Base-by-base conservation (phyloP, 1,140 invertebrate genomes). In the Trichonephila inaurata region DNA sequence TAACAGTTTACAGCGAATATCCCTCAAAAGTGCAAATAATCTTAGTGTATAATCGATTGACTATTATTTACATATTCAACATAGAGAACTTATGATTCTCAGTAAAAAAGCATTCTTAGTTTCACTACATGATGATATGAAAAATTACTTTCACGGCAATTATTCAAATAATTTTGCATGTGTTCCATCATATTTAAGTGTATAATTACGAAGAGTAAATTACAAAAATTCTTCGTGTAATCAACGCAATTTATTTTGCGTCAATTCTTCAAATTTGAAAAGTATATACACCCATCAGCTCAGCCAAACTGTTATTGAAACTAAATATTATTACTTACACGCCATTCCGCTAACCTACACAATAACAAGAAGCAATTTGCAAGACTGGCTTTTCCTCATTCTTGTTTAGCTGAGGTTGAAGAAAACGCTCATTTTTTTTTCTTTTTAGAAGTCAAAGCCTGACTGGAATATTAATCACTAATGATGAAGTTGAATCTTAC, bases 301-400 rank as follows among this genome's bases (percentile, higher is more conserved):
- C 51, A 24, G 82, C n/a, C 51, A 19, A 19, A 19, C 58, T 58
- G 58, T 51, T 58, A 85, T 51, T 85, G 58, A 60, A 58, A 85
- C 82, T 77, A 85, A 58, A 85, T 85, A 85, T 58, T 85, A 51
- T 85, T 60, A 60, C 82, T 85, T 85, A 60, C 82, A 85, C n/a
- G 12, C 58, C 44, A 85, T 85, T 85, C 58, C 44, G 82, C 82
- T 58, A 87, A 28, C 28, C 72, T 77, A 33, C 18, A 77, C 72
- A 77, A 77, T 28, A 77, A 77, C 72, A 40, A 69, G 61, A 62
- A 58, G 33, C 33, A 44, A 89, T 89, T 72, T 72, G 69, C 72
- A 60, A 90, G 69, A 90, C 89, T 90, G 89, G 72, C 89, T 90
- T 90, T 90, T 90, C 89, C 72, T 77, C 72, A 90, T 90, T 90